Percentiles rank a stretch among this genome's conserved stretches.
Conservation (phyloP, 2,113 vertebrate genomes). For the Misgurnus mizolepis region DNA sequence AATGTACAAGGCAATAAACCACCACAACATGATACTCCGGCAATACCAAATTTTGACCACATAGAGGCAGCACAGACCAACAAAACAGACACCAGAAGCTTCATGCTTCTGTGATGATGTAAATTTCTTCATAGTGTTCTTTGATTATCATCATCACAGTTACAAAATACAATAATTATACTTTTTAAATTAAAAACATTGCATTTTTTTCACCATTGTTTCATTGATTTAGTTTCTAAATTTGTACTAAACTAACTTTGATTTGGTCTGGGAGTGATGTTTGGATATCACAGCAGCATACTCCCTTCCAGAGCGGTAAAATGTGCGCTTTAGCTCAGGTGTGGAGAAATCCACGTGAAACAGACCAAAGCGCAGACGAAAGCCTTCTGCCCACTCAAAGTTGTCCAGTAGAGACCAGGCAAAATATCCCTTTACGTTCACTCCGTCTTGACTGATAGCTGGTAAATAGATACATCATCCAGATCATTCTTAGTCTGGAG, state of each 20-base stretch:
- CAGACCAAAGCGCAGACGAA: constrained; percentile 76
- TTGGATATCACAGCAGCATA: constrained; percentile 76
- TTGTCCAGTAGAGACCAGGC: constrained; percentile 80
- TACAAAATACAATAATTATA: too few relatives aligned
- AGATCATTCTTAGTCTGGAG: not conserved
- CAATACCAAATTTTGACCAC: constrained; percentile 57
- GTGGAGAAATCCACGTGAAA: constrained; percentile 79
- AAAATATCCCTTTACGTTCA: constrained; percentile 73
- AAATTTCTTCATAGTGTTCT: not conserved
- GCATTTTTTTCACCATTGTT: too few relatives aligned
- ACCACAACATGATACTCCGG: constrained; percentile 4
- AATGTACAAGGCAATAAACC: too few relatives aligned
- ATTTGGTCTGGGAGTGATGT: constrained; percentile 50
- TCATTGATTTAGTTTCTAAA: too few relatives aligned
- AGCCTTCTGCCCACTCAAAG: constrained; percentile 79
- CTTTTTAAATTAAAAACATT: too few relatives aligned
- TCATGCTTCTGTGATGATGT: not conserved
- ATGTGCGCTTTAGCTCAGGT: constrained; percentile 60
- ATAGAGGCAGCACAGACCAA: constrained; percentile 62
- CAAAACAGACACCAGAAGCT: not conserved
- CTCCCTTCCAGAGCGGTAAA: constrained; percentile 76
- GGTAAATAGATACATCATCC: constrained; percentile 39
- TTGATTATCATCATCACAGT: too few relatives aligned
- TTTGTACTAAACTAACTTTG: not conserved
- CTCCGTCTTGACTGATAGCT: constrained; percentile 71